Evolutionary conservation across 2,797 vertebrate genomes (phyloP).

Genomic region (Ficedula albicollis): DNA sequence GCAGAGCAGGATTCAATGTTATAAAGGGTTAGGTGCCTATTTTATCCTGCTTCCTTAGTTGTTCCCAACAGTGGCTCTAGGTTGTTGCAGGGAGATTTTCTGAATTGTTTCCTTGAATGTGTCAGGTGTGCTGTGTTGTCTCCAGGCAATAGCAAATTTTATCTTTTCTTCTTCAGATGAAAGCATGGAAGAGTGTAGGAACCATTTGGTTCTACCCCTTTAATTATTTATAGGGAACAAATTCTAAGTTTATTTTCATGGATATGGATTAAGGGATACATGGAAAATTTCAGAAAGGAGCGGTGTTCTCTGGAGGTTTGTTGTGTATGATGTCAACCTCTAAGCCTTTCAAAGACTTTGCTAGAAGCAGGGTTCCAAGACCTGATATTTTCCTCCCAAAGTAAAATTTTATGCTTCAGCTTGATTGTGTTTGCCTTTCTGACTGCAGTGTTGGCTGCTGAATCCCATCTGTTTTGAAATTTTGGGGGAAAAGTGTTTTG

Average conservation of each 20-base stretch:
- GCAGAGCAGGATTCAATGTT: neutral
- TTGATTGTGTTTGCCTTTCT: constrained; percentile 17
- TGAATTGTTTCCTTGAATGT: neutral
- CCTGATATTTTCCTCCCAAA: neutral
- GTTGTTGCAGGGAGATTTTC: neutral
- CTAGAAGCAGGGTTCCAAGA: constrained; percentile 6
- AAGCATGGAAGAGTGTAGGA: neutral
- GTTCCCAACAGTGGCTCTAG: neutral
- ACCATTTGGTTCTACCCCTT: neutral
- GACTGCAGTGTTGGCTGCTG: neutral
- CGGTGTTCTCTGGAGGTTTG: constrained; percentile 4
- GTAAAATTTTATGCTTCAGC: neutral
- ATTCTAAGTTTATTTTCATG: neutral
- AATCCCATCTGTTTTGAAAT: neutral
- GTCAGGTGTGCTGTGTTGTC: neutral
- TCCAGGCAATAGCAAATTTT: neutral
- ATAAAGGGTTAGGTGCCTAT: neutral
- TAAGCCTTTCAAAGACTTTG: constrained; percentile 44
- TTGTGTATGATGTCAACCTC: constrained; percentile 10
- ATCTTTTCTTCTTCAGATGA: neutral
- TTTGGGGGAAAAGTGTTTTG: neutral
- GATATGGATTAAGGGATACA: neutral
- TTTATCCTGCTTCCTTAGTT: neutral
- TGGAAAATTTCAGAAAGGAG: constrained; percentile 19
- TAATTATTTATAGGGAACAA: neutral